Evolutionary conservation across 2,888 invertebrate genomes (phyloP).

Genomic region (Ptychoptera albimana): DNA sequence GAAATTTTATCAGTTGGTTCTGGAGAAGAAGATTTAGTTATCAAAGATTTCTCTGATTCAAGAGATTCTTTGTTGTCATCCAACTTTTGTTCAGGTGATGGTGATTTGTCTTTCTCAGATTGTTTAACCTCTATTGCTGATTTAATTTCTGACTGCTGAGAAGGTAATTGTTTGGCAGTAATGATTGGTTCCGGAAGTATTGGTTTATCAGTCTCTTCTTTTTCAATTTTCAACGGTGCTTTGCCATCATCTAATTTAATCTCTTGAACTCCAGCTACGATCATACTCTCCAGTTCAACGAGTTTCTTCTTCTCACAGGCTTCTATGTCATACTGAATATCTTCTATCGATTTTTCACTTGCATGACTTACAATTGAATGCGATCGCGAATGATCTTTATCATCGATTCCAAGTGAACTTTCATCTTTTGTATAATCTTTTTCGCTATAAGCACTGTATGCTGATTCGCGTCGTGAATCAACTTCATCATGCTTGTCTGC

Average conservation of each 20-base stretch:
- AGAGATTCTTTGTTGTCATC: no score
- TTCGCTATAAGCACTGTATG: slow-evolving; percentile 9
- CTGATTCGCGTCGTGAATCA: slow-evolving; percentile 9
- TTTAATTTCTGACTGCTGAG: neutral
- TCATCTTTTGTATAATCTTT: slow-evolving; percentile 11
- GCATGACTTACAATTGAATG: slow-evolving; percentile 15
- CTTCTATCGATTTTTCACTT: slow-evolving; percentile 11
- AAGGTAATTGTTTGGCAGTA: no score
- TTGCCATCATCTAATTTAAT: neutral
- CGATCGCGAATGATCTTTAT: neutral
- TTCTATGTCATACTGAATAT: neutral
- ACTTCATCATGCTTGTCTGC: slow-evolving; percentile 5
- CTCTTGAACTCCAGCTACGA: neutral
- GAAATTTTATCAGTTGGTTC: neutral
- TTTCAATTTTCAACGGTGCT: neutral
- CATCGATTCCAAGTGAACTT: slow-evolving; percentile 9
- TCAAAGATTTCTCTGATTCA: neutral
- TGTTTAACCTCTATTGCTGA: neutral
- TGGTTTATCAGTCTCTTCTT: neutral
- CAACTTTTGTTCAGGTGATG: neutral
- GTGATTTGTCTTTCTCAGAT: neutral
- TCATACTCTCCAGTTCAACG: neutral
- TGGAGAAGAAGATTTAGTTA: no score
- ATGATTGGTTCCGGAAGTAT: slow-evolving; percentile 1
- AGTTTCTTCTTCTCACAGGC: slow-evolving; percentile 4